These are phyloP conservation scores for Furnarius figulus DNA, from an alignment of 2,113 vertebrate species.

Conservation along the genomic window DNA sequence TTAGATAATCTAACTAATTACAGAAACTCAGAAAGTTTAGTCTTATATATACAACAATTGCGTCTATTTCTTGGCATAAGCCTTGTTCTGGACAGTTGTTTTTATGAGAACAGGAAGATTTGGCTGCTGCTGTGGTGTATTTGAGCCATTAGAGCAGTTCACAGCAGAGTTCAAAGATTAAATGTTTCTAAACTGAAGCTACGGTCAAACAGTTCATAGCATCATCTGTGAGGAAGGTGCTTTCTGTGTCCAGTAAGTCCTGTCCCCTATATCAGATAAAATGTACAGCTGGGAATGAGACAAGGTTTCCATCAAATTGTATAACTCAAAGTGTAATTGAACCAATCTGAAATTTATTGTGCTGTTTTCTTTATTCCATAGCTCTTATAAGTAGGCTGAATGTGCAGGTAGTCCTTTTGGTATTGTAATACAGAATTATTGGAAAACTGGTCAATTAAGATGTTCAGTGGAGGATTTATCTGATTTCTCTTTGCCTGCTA, in stretches of 20 bases:
- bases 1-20: not conserved
- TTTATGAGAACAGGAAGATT: constrained; percentile 4
- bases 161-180: not conserved
- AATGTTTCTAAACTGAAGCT: not conserved
- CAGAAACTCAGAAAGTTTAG: constrained; percentile 16
- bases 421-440: not conserved
- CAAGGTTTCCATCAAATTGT: not conserved
- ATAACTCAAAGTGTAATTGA: not conserved
- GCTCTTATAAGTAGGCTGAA: not conserved
- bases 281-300: not conserved
- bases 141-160: not conserved
- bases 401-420: not conserved
- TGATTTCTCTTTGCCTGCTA: not conserved
- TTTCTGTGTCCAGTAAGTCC: not conserved
- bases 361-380: not conserved
- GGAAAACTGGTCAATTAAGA: not conserved
- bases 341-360: not conserved
- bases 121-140: not conserved
- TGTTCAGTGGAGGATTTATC: not conserved
- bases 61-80: not conserved
- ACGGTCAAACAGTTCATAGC: not conserved
- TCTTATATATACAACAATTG: not conserved
- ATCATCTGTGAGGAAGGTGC: not conserved
- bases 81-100: not conserved
- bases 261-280: not conserved